Conservation (phyloP, 2,113 vertebrate species). For the Paraplagusia blochii region DNA sequence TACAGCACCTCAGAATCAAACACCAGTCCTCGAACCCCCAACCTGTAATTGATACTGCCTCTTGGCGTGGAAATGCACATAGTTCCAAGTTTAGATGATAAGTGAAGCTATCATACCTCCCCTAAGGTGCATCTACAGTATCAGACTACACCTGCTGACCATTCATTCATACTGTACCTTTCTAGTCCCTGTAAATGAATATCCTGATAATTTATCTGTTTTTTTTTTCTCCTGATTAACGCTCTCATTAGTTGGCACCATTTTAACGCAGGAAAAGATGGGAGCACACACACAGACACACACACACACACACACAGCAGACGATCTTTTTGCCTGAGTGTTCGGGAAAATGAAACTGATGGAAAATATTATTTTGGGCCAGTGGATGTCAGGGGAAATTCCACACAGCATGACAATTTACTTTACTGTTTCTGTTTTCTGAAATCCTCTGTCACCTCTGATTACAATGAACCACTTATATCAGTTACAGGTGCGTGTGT, state of each 20-base stretch:
- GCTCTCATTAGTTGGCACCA: conserved; percentile 36
- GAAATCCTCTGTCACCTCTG: conserved; percentile 75
- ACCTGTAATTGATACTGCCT: too few species aligned
- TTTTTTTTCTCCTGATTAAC: conserved; percentile 31
- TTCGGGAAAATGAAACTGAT: conserved; percentile 71
- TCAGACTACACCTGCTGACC: too few species aligned
- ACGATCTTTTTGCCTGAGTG: conserved; percentile 60
- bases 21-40: too few species aligned
- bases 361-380: conserved; percentile 79
- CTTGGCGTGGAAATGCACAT: too few species aligned
- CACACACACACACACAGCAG: conserved; percentile 50
- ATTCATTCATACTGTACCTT: too few species aligned
- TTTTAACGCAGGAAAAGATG: conserved; percentile 40
- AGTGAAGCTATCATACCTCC: too few species aligned
- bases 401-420: conserved; percentile 77
- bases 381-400: conserved; percentile 70
- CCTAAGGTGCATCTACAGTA: too few species aligned
- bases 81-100: too few species aligned
- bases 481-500: conserved; percentile 70
- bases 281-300: background rate
- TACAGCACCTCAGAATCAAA: too few species aligned
- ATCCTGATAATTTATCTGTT: conserved; percentile 28
- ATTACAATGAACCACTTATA: conserved; percentile 72
- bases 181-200: too few species aligned
- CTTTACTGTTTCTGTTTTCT: conserved; percentile 67